Percentiles rank a stretch among this genome's conserved stretches.
phyloP scores from a whole-genome alignment of 2,113 vertebrate species.

The Python bivittatus region DNA sequence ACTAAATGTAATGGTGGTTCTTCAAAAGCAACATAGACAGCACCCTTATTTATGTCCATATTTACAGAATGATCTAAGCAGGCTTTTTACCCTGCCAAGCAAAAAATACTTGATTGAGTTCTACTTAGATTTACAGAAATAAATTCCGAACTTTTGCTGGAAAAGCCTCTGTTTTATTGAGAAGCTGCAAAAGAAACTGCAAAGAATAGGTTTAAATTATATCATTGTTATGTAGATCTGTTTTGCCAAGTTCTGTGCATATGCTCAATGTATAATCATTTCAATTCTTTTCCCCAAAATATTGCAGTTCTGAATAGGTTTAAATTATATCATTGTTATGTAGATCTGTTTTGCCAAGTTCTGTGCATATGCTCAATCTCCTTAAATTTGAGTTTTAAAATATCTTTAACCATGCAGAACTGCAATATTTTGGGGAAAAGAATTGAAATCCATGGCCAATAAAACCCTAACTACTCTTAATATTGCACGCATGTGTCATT shows the following conservation, averaged over 20 bases:
- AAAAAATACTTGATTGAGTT: constrained; percentile 12
- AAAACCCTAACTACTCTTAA: constrained; percentile 78
- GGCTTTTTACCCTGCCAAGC: constrained; percentile 9
- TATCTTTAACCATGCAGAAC: constrained; percentile 43
- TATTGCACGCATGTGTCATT: constrained; percentile 87
- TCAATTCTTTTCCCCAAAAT: constrained; percentile 66
- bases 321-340: constrained; percentile 41
- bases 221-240: constrained; percentile 37
- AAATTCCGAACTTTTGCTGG: neutral
- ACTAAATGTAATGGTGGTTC: constrained; percentile 36
- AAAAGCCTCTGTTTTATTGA: constrained; percentile 28
- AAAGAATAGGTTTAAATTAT: constrained; percentile 49
- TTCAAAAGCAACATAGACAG: constrained; percentile 2
- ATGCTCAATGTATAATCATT: constrained; percentile 49
- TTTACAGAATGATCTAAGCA: constrained; percentile 31
- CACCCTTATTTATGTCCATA: constrained; percentile 48
- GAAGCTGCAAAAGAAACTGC: constrained; percentile 39
- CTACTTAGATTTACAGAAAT: constrained; percentile 5
- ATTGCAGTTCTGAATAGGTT: constrained; percentile 39
- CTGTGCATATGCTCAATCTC: neutral
- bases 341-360: constrained; percentile 28
- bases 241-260: neutral
- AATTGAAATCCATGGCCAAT: constrained; percentile 66
- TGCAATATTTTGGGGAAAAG: constrained; percentile 57
- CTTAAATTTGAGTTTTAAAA: constrained; percentile 53